Conservation (phyloP, 2,888 invertebrate genomes). For the Chrysodeixis includens region DNA sequence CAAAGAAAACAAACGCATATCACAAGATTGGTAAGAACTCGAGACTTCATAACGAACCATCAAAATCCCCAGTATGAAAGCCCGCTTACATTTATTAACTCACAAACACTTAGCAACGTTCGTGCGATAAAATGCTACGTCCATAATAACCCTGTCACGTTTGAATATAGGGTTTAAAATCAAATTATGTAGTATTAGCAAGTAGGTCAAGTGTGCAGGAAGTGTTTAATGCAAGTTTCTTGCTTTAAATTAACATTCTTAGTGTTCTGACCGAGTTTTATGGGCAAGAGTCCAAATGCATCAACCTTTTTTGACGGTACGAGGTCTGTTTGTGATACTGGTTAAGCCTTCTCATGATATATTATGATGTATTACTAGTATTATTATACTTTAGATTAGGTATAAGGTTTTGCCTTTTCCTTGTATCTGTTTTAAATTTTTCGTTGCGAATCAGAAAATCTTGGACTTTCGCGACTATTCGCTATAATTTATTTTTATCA, state of each 20-base stretch:
- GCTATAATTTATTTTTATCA: too few species aligned
- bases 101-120: constrained; percentile 5
- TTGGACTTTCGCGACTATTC: too few species aligned
- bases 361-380: too few species aligned
- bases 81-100: constrained; percentile 2
- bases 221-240: constrained; percentile 40
- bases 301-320: not conserved
- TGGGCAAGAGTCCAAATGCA: constrained; percentile 22
- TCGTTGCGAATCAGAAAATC: too few species aligned
- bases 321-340: not conserved
- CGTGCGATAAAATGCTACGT: constrained; percentile 34
- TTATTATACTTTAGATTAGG: too few species aligned
- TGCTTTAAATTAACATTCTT: constrained; percentile 42
- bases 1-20: not conserved
- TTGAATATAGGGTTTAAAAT: constrained; percentile 39
- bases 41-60: not conserved
- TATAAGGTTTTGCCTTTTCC: too few species aligned
- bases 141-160: constrained; percentile 45
- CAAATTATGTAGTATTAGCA: constrained; percentile 24
- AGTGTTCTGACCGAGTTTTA: constrained; percentile 23
- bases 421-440: too few species aligned
- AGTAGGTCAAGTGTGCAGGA: constrained; percentile 52
- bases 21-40: not conserved
- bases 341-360: too few species aligned
- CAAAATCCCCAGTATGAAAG: not conserved